Conservation (phyloP, 2,888 invertebrate genomes). For the Heteromyza rotundicornis region DNA sequence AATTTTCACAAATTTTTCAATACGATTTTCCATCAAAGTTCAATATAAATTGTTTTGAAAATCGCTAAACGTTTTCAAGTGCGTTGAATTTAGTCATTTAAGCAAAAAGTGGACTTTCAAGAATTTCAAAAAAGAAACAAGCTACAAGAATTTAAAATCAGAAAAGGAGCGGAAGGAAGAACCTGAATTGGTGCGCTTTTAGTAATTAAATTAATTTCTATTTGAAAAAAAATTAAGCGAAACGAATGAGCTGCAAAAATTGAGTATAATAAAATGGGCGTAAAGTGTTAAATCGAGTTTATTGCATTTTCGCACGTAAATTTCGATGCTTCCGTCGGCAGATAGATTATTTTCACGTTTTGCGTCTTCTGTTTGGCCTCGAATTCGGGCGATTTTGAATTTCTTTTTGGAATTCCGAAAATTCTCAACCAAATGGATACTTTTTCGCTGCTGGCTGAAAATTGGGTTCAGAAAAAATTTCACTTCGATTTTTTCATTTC, state of each 20-base stretch:
- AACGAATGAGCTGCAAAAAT: slow-evolving; percentile 1
- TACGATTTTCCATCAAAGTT: background rate
- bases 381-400: too few relatives aligned
- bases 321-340: too few relatives aligned
- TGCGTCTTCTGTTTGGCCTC: too few relatives aligned
- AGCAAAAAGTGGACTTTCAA: background rate
- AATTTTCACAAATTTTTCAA: background rate
- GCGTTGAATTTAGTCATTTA: background rate
- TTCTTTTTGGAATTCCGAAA: too few relatives aligned
- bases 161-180: background rate
- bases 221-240: background rate
- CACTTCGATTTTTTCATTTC: slow-evolving; percentile 36
- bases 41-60: background rate
- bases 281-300: slow-evolving; percentile 5
- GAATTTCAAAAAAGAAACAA: background rate
- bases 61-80: background rate
- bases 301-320: slow-evolving; percentile 13
- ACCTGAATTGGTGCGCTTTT: background rate
- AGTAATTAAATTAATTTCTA: background rate
- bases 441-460: background rate
- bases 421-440: too few relatives aligned
- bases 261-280: slow-evolving; percentile 25
- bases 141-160: background rate
- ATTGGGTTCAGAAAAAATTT: slow-evolving; percentile 34
- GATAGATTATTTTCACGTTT: too few relatives aligned